Evolutionary conservation across 23 tunicate genomes (phyloP), one percentile per base, ranked within the genome.

Genomic region (Phallusia fumigata): DNA sequence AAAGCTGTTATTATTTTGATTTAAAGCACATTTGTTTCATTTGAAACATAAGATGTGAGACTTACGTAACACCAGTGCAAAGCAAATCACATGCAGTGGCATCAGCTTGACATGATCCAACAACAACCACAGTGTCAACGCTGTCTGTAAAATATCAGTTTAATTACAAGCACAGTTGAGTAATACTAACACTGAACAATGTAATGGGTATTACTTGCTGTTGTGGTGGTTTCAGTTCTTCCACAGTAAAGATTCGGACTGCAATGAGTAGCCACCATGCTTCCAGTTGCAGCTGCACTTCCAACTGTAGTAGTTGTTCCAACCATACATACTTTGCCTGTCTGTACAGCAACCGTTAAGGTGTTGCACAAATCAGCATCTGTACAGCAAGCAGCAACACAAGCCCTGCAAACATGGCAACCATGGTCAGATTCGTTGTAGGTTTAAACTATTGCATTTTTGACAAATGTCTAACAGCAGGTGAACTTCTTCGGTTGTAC

Each of bases 271-370:
- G 69, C 28, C 28, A 24, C 69, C 28, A 58, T 22, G 16, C 69
- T 58, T 58, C 69, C 69, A 21, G 69, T 58, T 58, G 69, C 15
- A 58, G 11, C 69, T 6, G 11, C 16, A 58, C 15, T 58, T 58
- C 69, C 69, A 21, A 58, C 69, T 58, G 26, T 22, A 3, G 69
- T 58, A 58, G 69, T 58, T 58, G 69, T 58, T 21, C 69, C 69
- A 58, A 58, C 69, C 28, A 24, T 21, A 13, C 69, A 58, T 6
- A 58, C 69, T 24, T 13, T 58, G 28, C 69, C 69, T 58, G 69
- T 58, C 28, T 8, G 11, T 58, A 24, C 28, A 58, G 69, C 69
- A 58, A 58, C 16, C 15, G 69, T 21, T 16, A 58, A 24, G 13
- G 28, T 58, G 16, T 58, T 58, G 28, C 69, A 58, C 28, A 58